phyloP scores from a whole-genome alignment of 2,113 vertebrate species.

The Phaethon lepturus region DNA sequence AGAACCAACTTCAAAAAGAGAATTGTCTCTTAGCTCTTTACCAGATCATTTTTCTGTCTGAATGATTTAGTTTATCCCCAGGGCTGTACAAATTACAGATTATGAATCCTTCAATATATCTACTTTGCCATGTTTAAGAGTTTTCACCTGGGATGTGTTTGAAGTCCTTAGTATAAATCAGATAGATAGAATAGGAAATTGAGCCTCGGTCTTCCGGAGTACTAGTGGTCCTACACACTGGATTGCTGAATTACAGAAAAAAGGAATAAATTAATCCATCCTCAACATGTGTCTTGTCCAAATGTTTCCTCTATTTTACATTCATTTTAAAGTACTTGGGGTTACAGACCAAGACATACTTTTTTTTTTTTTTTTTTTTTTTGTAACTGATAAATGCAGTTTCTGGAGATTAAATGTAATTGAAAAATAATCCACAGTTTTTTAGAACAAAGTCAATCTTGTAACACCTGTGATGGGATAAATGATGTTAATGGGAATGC shows the following conservation, averaged over 20 bases:
- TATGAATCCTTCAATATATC: neutral
- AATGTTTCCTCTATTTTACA: neutral
- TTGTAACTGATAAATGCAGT: neutral
- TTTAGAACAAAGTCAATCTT: neutral
- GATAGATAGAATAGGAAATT: neutral
- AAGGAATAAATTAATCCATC: neutral
- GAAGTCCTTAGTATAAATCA: neutral
- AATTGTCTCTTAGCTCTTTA: neutral
- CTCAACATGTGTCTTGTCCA: neutral
- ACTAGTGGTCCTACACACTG: neutral
- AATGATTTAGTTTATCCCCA: neutral
- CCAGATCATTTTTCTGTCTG: neutral
- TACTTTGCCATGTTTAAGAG: neutral
- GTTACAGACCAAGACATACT: neutral
- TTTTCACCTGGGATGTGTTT: neutral
- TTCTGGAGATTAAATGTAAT: neutral
- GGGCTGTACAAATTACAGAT: neutral
- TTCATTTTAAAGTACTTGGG: neutral
- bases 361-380: neutral
- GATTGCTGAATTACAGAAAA: neutral
- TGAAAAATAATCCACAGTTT: neutral
- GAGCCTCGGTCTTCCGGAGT: neutral
- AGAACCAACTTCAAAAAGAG: neutral
- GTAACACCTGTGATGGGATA: neutral
- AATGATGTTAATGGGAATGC: rapidly evolving